Evolutionary conservation across 1,140 invertebrate species (phyloP).

Genomic region (Drosophila kanapiae): DNA sequence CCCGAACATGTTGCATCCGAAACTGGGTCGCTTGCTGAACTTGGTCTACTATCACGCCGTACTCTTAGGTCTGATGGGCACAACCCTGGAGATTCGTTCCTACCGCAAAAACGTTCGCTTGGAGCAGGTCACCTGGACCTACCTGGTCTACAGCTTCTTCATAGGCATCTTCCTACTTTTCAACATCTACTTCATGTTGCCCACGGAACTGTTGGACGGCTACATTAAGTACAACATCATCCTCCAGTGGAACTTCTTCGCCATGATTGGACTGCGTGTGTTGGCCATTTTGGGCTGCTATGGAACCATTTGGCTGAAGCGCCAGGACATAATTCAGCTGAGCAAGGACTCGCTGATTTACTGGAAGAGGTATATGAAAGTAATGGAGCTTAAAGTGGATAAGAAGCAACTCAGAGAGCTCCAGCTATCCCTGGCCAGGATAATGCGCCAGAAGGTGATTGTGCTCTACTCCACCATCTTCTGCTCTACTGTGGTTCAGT

Average conservation of each 20-base stretch:
- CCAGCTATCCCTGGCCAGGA: slow-evolving; percentile 9
- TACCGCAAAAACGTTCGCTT: not conserved
- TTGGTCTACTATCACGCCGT: slow-evolving; percentile 53
- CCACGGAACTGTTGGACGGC: slow-evolving; percentile 2
- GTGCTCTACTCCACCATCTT: slow-evolving; percentile 20
- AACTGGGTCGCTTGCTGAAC: slow-evolving; percentile 30
- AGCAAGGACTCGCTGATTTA: slow-evolving; percentile 29
- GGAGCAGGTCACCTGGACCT: slow-evolving; percentile 17
- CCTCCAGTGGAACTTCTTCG: slow-evolving; percentile 42
- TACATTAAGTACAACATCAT: slow-evolving; percentile 61
- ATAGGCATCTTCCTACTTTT: slow-evolving; percentile 12
- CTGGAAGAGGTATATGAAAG: slow-evolving; percentile 28
- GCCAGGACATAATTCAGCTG: slow-evolving; percentile 26
- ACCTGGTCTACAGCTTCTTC: slow-evolving; percentile 48
- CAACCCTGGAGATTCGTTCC: slow-evolving; percentile 23
- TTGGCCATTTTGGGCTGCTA: slow-evolving; percentile 31
- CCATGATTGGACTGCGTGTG: slow-evolving; percentile 1
- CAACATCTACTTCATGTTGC: slow-evolving; percentile 23
- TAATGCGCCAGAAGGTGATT: slow-evolving; percentile 17
- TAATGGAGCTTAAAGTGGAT: slow-evolving; percentile 16
- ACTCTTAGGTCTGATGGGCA: slow-evolving; percentile 50
- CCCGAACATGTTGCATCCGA: slow-evolving; percentile 57
- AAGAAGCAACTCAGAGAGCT: slow-evolving; percentile 12
- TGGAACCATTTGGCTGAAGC: slow-evolving; percentile 51
- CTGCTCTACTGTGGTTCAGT: slow-evolving; percentile 41